Percentiles rank a stretch among this genome's conserved stretches.
These are phyloP conservation scores for Aphelocoma californica DNA, from an alignment of 2,797 vertebrate species.

Conservation along the genomic window DNA sequence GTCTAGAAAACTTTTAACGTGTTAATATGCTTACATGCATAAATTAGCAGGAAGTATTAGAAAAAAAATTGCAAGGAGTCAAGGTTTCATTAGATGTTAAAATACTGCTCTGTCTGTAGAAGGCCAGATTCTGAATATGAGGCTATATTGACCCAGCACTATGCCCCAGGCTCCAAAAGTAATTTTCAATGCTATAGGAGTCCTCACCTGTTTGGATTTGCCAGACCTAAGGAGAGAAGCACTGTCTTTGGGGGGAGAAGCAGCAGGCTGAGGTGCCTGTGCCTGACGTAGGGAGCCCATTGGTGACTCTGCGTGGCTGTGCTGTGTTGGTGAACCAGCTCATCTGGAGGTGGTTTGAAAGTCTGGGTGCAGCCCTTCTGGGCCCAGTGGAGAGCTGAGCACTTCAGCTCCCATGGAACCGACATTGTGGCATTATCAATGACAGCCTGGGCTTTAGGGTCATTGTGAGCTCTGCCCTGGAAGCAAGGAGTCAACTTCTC, in stretches of 20 bases:
- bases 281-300: accelerated
- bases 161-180: background rate
- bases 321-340: background rate
- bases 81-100: background rate
- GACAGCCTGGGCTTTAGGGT: background rate
- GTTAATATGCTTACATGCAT: background rate
- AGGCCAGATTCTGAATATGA: background rate
- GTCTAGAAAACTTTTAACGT: background rate
- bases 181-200: background rate
- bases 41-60: background rate
- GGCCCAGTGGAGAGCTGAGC: accelerated
- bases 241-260: background rate
- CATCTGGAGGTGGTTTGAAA: background rate
- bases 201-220: background rate
- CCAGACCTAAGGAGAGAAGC: background rate
- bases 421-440: too few relatives aligned
- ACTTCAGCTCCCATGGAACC: background rate
- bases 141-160: background rate
- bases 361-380: background rate
- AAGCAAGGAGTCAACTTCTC: background rate
- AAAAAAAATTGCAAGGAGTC: background rate
- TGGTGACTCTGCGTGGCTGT: background rate
- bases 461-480: background rate
- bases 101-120: background rate
- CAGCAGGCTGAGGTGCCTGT: background rate